Evolutionary conservation across 2,797 vertebrate species (phyloP), one percentile per base, ranked within the genome.

Genomic region (Myripristis jacobus): DNA sequence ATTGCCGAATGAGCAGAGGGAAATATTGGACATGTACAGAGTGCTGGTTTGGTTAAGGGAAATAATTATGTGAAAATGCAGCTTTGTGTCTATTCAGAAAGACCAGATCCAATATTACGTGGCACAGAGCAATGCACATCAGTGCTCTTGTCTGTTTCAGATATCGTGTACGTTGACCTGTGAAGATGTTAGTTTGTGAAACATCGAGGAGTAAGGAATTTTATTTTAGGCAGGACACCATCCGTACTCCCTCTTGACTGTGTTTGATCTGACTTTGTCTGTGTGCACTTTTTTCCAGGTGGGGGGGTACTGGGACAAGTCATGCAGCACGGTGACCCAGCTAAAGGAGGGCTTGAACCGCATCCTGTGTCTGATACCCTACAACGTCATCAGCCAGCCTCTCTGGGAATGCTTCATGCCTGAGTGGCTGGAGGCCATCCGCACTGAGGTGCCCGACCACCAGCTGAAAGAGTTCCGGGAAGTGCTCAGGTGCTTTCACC

Each of bases 321-420:
- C 96, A 0, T 99, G 98, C 68, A 98, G 93, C 89, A 95, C 95
- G 2, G 98, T 99, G 86, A 98, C 95, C 11, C 98, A 99, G 36
- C 87, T 99, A 73, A 99, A 99, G 85, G 98, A 99, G 90, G 98
- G 98, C 24, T 93, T 99, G 86, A 99, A 97, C 87, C 92, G 98
- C 47, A 99, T 99, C 85, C 94, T 99, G 67, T 99, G 97, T 90
- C 92, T 99, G 88, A 99, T 99, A 77, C 98, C 98, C 0, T 99
- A 99, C 89, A 99, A 99, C 19, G 96, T 99, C 73, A 98, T 99
- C 91, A 98, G 92, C 83, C 98, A 99, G 74, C 94, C 98, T 0
- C 94, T 99, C 85, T 99, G 98, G 98, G 98, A 99, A 76, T 99
- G 98, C 60, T 96, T 99, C 65, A 99, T 99, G 97, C 98, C 98